phyloP scores from a whole-genome alignment of 2,888 invertebrate genomes.

The Scrobipalpa atriplicella region DNA sequence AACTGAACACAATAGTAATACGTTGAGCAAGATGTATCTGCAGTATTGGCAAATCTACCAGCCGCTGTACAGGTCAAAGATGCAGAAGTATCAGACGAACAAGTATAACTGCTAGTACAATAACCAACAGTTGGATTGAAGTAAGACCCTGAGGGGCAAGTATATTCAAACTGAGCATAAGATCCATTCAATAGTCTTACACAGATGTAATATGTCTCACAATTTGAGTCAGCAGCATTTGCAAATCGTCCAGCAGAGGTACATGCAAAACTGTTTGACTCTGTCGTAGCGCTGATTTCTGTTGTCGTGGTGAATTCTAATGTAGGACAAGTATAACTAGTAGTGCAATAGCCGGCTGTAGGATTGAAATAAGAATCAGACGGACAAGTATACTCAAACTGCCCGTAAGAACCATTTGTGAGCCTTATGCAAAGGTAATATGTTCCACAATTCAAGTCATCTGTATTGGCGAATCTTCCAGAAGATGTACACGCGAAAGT shows the following conservation, averaged over 20 bases:
- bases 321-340: constrained; percentile 59
- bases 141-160: constrained; percentile 66
- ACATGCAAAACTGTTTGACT: constrained; percentile 54
- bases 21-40: constrained; percentile 64
- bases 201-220: constrained; percentile 68
- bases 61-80: constrained; percentile 60
- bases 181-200: constrained; percentile 53
- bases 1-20: constrained; percentile 66
- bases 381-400: constrained; percentile 47
- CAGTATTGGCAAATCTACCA: constrained; percentile 66
- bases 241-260: constrained; percentile 65
- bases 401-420: constrained; percentile 29
- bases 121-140: constrained; percentile 59
- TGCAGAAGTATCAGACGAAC: constrained; percentile 44
- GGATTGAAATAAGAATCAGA: constrained; percentile 70
- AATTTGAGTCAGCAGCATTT: constrained; percentile 62
- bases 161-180: constrained; percentile 58
- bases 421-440: constrained; percentile 66
- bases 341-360: constrained; percentile 48
- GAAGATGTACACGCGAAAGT: constrained; percentile 58
- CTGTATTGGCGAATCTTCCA: constrained; percentile 66
- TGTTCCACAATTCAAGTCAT: constrained; percentile 63
- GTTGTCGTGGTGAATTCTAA: constrained; percentile 45
- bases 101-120: constrained; percentile 61
- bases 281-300: constrained; percentile 37